Conservation (phyloP, 2,797 vertebrate genomes). For the Eutrigla gurnardus region DNA sequence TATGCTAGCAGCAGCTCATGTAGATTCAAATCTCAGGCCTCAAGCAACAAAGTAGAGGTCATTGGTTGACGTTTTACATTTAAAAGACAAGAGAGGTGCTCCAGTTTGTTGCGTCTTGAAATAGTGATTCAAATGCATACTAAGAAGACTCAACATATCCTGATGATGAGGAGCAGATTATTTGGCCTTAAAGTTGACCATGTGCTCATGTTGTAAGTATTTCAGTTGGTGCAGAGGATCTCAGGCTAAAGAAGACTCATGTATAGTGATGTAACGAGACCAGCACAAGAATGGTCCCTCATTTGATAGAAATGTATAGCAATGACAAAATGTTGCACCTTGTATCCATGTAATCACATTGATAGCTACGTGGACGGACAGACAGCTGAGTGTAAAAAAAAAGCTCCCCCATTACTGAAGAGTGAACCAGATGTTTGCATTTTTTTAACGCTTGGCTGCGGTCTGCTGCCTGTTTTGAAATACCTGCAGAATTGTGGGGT, state of each 20-base stretch:
- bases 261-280: background rate
- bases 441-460: constrained; percentile 39
- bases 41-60: background rate
- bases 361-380: background rate
- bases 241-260: background rate
- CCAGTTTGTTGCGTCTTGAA: background rate
- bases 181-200: background rate
- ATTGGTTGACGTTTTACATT: background rate
- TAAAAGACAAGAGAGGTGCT: background rate
- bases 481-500: constrained; percentile 71
- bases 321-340: background rate
- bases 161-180: constrained; percentile 1
- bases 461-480: constrained; percentile 52
- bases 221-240: background rate
- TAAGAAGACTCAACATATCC: background rate
- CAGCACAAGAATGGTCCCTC: background rate
- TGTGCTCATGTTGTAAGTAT: background rate
- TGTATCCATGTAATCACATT: background rate
- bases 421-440: constrained; percentile 69
- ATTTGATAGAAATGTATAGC: background rate
- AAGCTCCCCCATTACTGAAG: constrained; percentile 6
- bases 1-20: background rate
- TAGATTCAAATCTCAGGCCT: background rate
- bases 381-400: constrained; percentile 23
- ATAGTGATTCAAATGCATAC: background rate